A percentile compares a stretch with the other conserved stretches of the same genome.
Evolutionary conservation across 35 echinoderm and acorn worm genomes (phyloP).

Genomic region (Hemicentrotus pulcherrimus): DNA sequence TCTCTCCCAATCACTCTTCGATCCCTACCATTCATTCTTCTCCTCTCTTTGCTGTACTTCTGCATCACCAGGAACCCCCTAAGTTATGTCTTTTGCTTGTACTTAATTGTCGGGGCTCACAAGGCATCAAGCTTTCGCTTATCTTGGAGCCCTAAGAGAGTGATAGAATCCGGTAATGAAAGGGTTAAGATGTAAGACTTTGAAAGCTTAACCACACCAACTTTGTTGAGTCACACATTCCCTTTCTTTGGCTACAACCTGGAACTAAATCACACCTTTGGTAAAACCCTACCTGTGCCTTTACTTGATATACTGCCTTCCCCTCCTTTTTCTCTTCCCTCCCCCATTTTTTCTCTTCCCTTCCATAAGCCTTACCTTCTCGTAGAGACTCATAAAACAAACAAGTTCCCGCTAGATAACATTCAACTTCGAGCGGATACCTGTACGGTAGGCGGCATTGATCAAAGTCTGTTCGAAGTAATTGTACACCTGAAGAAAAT

Average conservation of each 20-base stretch:
- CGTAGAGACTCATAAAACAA: neutral
- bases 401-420: neutral
- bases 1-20: too few species aligned
- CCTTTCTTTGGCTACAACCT: neutral
- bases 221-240: neutral
- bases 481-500: conserved; percentile 12
- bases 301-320: neutral
- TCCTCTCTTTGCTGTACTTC: neutral
- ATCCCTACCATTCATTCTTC: too few species aligned
- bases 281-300: neutral
- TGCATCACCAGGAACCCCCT: neutral
- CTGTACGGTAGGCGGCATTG: neutral
- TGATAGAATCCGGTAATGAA: neutral
- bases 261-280: neutral
- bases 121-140: too few species aligned
- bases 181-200: neutral
- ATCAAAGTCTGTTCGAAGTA: neutral
- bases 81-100: neutral
- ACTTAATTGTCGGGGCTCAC: neutral
- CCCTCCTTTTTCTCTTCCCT: neutral
- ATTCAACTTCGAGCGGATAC: neutral
- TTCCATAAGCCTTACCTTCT: neutral
- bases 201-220: neutral
- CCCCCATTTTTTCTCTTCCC: neutral
- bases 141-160: too few species aligned